Evolutionary conservation across 64 coral and sea anemone genomes (phyloP).

Genomic region (Trachythela sp.): DNA sequence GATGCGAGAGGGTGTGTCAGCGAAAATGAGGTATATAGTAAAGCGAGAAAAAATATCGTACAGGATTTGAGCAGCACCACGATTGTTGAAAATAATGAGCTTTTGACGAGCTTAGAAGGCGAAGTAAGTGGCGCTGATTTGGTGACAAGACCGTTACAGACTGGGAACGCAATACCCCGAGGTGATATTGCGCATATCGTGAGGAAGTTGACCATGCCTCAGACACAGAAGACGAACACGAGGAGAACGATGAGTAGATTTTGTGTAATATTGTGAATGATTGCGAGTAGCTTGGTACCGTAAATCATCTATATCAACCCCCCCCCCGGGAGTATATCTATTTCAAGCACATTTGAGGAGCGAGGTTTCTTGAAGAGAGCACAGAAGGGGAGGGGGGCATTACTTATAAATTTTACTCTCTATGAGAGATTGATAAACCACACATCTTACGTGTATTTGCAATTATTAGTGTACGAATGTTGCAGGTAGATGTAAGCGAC

Average conservation of each 20-base stretch:
- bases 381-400: no score
- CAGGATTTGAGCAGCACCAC: not conserved
- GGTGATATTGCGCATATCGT: not conserved
- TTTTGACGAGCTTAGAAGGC: not conserved
- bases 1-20: slow-evolving; percentile 73
- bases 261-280: not conserved
- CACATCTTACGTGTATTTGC: no score
- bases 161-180: not conserved
- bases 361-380: no score
- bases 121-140: not conserved
- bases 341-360: no score
- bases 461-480: not conserved
- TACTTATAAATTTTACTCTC: no score
- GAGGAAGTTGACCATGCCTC: not conserved
- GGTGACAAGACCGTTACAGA: not conserved
- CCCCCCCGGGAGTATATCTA: no score
- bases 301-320: no score
- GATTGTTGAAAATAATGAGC: not conserved
- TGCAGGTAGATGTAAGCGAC: not conserved
- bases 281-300: not conserved
- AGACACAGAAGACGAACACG: not conserved
- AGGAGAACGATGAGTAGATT: not conserved
- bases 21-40: slow-evolving; percentile 63
- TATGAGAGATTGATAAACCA: no score
- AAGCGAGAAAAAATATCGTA: not conserved